Conservation (phyloP, 2,888 invertebrate species). For the Synergus umbraculus region DNA sequence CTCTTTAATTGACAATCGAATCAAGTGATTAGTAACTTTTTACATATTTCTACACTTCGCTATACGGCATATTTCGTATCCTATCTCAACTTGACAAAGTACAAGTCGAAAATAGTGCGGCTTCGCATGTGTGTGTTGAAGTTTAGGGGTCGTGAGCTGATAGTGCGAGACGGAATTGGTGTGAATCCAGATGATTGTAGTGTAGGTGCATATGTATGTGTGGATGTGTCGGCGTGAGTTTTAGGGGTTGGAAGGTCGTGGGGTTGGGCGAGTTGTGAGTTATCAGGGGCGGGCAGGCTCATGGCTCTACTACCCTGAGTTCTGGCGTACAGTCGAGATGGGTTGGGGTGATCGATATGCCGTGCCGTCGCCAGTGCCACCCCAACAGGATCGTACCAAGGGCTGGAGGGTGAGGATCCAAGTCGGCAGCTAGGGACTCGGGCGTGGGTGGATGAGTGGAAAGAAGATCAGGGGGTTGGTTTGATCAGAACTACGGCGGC, state of each 20-base stretch:
- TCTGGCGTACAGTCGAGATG: constrained; percentile 46
- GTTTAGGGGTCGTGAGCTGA: background rate
- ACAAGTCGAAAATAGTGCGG: background rate
- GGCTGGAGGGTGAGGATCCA: constrained; percentile 38
- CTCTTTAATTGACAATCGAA: background rate
- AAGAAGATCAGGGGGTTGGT: constrained; percentile 18
- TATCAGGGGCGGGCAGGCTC: constrained; percentile 57
- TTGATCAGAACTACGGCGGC: constrained; percentile 50
- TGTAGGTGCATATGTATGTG: background rate
- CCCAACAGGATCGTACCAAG: constrained; percentile 43
- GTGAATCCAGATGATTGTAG: background rate
- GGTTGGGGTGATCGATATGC: constrained; percentile 57
- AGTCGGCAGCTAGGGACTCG: constrained; percentile 28
- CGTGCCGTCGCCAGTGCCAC: constrained; percentile 54
- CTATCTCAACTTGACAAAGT: constrained; percentile 3
- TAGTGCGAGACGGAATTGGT: constrained; percentile 1
- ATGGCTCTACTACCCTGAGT: constrained; percentile 50
- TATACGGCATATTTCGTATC: background rate
- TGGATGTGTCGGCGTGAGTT: background rate
- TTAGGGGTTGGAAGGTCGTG: constrained; percentile 41
- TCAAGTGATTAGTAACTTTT: background rate
- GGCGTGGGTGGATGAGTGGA: background rate
- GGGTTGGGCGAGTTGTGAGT: constrained; percentile 55
- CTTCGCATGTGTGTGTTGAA: background rate
- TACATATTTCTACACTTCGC: background rate